A percentile compares a stretch with the other conserved stretches of the same genome.
phyloP scores from a whole-genome alignment of 2,888 invertebrate species.

The Macrosiphum euphorbiae region DNA sequence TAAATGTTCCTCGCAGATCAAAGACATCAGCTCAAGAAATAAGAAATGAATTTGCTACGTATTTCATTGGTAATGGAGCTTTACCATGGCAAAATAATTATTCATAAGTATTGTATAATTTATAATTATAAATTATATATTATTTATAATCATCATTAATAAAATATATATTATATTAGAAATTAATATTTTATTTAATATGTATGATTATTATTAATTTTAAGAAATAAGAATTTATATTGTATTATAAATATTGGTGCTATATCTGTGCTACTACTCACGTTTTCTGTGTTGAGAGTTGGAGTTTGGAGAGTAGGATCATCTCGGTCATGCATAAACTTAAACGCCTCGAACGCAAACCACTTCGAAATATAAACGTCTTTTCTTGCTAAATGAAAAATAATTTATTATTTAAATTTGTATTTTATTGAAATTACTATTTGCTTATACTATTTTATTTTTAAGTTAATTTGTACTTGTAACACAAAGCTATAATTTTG shows the following conservation, averaged over 20 bases:
- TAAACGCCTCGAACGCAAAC: background rate
- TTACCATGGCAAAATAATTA: constrained; percentile 1
- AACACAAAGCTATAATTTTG: background rate
- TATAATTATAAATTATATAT: no score
- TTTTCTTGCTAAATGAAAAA: background rate
- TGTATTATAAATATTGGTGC: background rate
- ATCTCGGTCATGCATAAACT: background rate
- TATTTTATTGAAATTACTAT: background rate
- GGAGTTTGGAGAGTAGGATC: background rate
- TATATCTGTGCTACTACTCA: background rate
- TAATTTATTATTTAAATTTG: background rate
- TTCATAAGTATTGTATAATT: background rate
- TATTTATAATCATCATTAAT: no score
- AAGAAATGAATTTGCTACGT: background rate
- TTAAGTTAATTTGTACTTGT: background rate
- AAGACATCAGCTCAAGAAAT: background rate
- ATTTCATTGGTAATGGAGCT: background rate
- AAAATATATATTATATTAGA: no score
- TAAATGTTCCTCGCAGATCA: background rate
- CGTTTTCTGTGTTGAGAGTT: background rate
- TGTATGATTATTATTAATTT: background rate
- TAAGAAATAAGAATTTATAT: no score
- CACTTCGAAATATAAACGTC: background rate
- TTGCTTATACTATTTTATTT: background rate
- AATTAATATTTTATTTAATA: background rate